A percentile compares a stretch with the other conserved stretches of the same genome.
Conservation (phyloP, 1,140 invertebrate genomes). For the Cyclina sinensis region DNA sequence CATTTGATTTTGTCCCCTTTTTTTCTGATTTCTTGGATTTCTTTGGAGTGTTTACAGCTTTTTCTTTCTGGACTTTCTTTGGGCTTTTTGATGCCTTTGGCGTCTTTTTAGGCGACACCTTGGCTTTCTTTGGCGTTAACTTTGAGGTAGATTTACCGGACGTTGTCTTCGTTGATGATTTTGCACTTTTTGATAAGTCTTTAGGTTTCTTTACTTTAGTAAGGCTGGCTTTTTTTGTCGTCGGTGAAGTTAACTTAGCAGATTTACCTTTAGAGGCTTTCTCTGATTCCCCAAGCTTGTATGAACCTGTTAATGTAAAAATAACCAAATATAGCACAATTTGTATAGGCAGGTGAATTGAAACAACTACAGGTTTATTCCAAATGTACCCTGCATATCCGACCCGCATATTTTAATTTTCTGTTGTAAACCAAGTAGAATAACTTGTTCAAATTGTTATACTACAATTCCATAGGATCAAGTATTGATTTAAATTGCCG, state of each 20-base stretch:
- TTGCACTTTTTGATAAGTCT: not conserved
- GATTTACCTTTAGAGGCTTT: not conserved
- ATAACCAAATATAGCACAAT: too few relatives aligned
- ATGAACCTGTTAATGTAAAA: not conserved
- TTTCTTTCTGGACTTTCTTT: slow-evolving; percentile 33
- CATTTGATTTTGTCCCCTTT: not conserved
- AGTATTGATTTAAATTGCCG: too few relatives aligned
- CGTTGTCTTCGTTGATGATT: not conserved
- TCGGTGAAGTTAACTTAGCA: not conserved
- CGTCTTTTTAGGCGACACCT: slow-evolving; percentile 2
- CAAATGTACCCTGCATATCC: too few relatives aligned
- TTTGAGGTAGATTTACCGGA: not conserved
- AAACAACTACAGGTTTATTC: too few relatives aligned
- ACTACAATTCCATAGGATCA: too few relatives aligned
- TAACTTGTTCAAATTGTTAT: too few relatives aligned
- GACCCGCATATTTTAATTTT: too few relatives aligned
- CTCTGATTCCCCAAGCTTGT: slow-evolving; percentile 8
- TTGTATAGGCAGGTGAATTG: too few relatives aligned
- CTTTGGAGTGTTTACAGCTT: not conserved
- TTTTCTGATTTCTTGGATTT: slow-evolving; percentile 9
- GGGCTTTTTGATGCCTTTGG: slow-evolving; percentile 7
- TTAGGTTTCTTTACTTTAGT: slow-evolving; percentile 33
- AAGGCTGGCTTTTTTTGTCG: not conserved
- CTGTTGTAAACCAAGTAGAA: too few relatives aligned
- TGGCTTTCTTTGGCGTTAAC: not conserved